Evolutionary conservation across 2,797 vertebrate species (phyloP).

Genomic region (Hippocampus kuda): DNA sequence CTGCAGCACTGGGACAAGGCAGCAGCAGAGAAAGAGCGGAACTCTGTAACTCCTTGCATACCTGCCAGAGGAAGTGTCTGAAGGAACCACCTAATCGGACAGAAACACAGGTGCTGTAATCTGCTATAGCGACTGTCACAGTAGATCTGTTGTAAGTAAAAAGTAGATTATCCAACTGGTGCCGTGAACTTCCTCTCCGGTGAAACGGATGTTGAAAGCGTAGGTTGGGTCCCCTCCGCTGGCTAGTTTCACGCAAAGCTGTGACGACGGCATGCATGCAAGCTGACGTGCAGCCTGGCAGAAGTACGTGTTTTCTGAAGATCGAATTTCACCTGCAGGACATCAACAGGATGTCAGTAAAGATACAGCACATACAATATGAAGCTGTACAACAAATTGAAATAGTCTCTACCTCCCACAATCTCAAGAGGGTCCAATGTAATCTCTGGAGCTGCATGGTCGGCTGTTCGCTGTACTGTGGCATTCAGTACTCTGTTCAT

Average conservation of each 20-base stretch:
- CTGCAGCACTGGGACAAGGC: conserved; percentile 87
- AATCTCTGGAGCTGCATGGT: conserved; percentile 95
- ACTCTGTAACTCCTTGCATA: conserved; percentile 96
- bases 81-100: conserved; percentile 81
- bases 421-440: conserved; percentile 93
- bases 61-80: conserved; percentile 98
- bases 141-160: neutral
- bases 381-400: neutral
- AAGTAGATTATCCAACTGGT: conserved; percentile 74
- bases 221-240: conserved; percentile 96
- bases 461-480: conserved; percentile 90
- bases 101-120: conserved; percentile 12
- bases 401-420: conserved; percentile 76
- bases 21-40: conserved; percentile 86
- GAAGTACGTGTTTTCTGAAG: conserved; percentile 93
- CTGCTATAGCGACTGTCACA: neutral
- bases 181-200: conserved; percentile 94
- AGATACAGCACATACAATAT: neutral
- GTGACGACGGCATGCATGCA: conserved; percentile 84
- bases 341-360: neutral
- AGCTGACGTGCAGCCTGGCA: conserved; percentile 93
- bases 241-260: conserved; percentile 92
- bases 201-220: conserved; percentile 97
- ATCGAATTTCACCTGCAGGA: conserved; percentile 79
- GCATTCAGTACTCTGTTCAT: conserved; percentile 95